Evolutionary conservation across 2,888 invertebrate genomes (phyloP), one percentile per base, ranked within the genome.

Genomic region (Nysson spinosus): DNA sequence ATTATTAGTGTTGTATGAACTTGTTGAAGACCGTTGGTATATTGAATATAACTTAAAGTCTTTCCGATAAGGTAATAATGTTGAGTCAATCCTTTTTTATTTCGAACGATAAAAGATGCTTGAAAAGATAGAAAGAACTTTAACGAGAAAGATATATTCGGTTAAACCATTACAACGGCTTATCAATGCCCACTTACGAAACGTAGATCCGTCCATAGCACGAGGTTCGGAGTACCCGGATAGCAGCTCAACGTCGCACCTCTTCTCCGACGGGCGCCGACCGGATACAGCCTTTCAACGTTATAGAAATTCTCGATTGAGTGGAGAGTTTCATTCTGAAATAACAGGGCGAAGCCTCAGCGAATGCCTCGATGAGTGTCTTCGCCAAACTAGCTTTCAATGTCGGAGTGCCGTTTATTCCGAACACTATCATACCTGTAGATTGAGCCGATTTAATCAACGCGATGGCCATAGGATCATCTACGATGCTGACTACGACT

Each of bases 401-500:
- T 96, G 96, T 89, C 92, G 95, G 83, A 95, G 95, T 42, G 95
- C 95, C 0, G 95, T 95, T 66, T 96, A 96, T 87, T 95, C 95
- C 78, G 95, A 96, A 83, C 91, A 95, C 17, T 95, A 93, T 82
- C 91, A 94, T 80, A 95, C 94, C 40, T 96, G 96, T 84, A 90
- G 95, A 28, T 90, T 96, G 71, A 95, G 95, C 83, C 91, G 95
- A 81, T 96, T 93, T 88, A 95, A 95, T 88, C 94, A 95, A 88
- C 92, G 94, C 80, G 95, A 96, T 84, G 95, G 95, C 35, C 94
- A 95, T 91, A 90, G 96, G 64, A 92, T 96, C 52, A 93, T 96
- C 72, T 96, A 96, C 84, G 96, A 96, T 86, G 95, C 95, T 1
- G 96, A 96, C 87, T 96, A 95, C 86, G 96, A 96, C 88, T 96